Evolutionary conservation across 2,797 vertebrate genomes (phyloP), one percentile per base, ranked within the genome.

Genomic region (Cuculus canorus): DNA sequence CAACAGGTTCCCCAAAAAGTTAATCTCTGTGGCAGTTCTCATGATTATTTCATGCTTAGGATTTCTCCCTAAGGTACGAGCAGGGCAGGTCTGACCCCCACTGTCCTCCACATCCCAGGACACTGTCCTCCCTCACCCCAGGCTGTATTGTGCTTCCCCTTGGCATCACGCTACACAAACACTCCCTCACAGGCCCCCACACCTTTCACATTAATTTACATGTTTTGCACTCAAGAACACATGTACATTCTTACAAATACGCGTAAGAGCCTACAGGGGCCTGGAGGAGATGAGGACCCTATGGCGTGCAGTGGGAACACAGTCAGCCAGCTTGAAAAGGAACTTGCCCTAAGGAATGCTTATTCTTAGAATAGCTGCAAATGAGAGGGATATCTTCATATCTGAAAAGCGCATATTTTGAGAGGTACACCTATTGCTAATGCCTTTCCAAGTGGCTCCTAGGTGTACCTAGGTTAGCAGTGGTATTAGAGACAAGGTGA

Each of bases 361-460:
- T 70, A 52, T 43, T 69, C 70, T 82, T 70, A 65, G 73, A 82
- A 73, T 30, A 94, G 68, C 39, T 92, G 60, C 83, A 92, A 80
- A 88, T 24, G 11, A 82, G 90, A 47, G 37, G 53, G 27, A 17
- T 60, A 86, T 70, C 71, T 87, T 66, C 24, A 16, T 53, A 43
- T 59, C 93, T 87, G 70, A 45, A 84, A 86, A 90, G 37, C 8
- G 57, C 10, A 7, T 60, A 13, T 75, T 88, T 86, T 39, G 68
- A 89, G 56, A 90, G 52, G 27, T 53, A 53, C 35, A 47, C 14
- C 81, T 69, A 66, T 50, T 66, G 45, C 13, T 10, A 84, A 57
- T 37, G 39, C 71, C 64, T 84, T 90, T 66, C 85, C 88, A 35
- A 69, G 77, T 9, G 47, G 73, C 37, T 96, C 39, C 86, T 71